Evolutionary conservation across 1,140 invertebrate species (phyloP).

Genomic region (Holotrichia oblita): DNA sequence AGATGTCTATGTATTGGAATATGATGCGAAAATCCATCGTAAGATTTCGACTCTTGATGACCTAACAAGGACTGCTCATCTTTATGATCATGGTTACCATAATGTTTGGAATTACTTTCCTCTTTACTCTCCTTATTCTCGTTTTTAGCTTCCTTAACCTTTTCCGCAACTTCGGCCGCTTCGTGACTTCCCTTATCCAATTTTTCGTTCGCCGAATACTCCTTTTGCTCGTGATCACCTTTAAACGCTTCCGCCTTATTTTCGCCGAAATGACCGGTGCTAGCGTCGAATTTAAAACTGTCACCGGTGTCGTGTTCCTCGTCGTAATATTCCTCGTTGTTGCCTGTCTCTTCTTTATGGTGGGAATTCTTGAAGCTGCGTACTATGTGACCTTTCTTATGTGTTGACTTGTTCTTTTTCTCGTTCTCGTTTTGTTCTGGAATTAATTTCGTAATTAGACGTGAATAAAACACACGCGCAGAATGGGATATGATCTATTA

Average conservation of each 20-base stretch:
- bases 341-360: slow-evolving; percentile 73
- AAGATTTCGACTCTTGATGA: slow-evolving; percentile 65
- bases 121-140: slow-evolving; percentile 66
- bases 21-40: slow-evolving; percentile 51
- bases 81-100: slow-evolving; percentile 66
- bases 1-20: slow-evolving; percentile 3
- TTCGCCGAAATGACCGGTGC: slow-evolving; percentile 65
- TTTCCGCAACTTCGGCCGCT: slow-evolving; percentile 64
- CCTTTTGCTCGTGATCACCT: slow-evolving; percentile 66
- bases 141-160: slow-evolving; percentile 65
- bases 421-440: slow-evolving; percentile 63
- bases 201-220: slow-evolving; percentile 63
- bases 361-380: slow-evolving; percentile 72
- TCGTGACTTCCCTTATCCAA: slow-evolving; percentile 67
- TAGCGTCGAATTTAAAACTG: slow-evolving; percentile 63
- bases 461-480: no score
- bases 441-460: background rate
- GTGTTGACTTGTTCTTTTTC: slow-evolving; percentile 65
- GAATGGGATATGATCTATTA: no score
- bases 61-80: slow-evolving; percentile 67
- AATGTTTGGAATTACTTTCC: slow-evolving; percentile 63
- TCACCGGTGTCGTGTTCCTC: slow-evolving; percentile 71
- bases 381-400: slow-evolving; percentile 72
- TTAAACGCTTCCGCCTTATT: slow-evolving; percentile 65
- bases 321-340: slow-evolving; percentile 72